Evolutionary conservation across 2,797 vertebrate genomes (phyloP).

Genomic region (Paguma larvata): DNA sequence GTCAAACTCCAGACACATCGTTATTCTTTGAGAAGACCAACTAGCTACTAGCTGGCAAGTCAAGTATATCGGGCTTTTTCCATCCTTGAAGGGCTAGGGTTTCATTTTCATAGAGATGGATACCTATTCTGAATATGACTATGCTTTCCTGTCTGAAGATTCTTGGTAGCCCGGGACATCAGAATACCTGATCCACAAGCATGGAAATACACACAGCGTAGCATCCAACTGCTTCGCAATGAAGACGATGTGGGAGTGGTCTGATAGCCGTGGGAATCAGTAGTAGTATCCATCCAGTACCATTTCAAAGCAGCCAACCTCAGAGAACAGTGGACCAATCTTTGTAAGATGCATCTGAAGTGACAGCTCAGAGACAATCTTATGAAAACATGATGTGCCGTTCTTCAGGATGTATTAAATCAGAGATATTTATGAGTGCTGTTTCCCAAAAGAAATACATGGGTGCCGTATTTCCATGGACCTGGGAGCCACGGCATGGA

Average conservation of each 20-base stretch:
- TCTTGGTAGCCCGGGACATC: not conserved
- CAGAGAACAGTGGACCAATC: not conserved
- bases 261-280: not conserved
- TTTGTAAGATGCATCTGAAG: not conserved
- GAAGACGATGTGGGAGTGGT: not conserved
- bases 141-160: not conserved
- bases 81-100: not conserved
- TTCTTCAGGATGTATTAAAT: not conserved
- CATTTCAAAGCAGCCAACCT: not conserved
- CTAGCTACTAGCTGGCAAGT: not conserved
- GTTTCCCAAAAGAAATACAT: not conserved
- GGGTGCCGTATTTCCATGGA: not conserved
- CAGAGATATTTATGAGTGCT: not conserved
- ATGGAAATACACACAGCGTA: not conserved
- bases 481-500: not conserved
- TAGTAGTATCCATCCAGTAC: not conserved
- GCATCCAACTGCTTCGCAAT: not conserved
- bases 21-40: not conserved
- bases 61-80: not conserved
- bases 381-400: not conserved
- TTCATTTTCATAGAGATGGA: not conserved
- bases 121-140: not conserved
- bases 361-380: not conserved
- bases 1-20: not conserved
- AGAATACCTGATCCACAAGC: not conserved